Evolutionary conservation across 2,113 vertebrate genomes (phyloP), one percentile per base, ranked within the genome.

Genomic region (Pholis gunnellus): DNA sequence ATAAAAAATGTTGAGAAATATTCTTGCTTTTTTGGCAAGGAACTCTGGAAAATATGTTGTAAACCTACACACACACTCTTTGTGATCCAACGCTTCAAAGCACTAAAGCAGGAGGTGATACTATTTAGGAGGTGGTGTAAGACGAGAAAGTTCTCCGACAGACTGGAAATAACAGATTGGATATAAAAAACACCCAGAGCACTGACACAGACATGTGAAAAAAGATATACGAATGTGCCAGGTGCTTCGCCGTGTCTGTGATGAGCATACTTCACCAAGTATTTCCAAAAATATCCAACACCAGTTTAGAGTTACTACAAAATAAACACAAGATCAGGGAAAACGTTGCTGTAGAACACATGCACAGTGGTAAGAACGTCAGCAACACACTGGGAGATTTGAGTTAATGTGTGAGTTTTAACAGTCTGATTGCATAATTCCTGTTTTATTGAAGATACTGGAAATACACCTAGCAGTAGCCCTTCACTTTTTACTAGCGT

Each of bases 41-140:
- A 31, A 48, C 13, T 50, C 20, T 48, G 40, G 48, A 50, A 79
- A 78, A 72, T 10, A n/a, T 56, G n/a, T 20, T 67, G 40, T 25
- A 79, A 74, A 76, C 72, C 61, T 50, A 31, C 34, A 29, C 56
- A 82, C 27, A 66, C 36, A 65, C 22, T 5, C 17, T 17, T 50
- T 68, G 34, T 76, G 79, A 82, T 81, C 18, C 46, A 64, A 57
- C 42, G 57, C 60, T 84, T 76, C 80, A 86, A 84, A 72, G 74
- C 57, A 48, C 7, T 29, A 52, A 18, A 36, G 66, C 27, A 0
- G 29, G 64, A 78, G 59, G 40, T 68, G 46, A 59, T 66, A 44
- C 72, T 63, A 78, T 87, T 88, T 78, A 63, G 13, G 77, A 81
- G 72, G 72, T 29, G 29, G 25, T 59, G 90, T 83, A 91, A 87